Evolutionary conservation across 2,113 vertebrate species (phyloP).

Genomic region (Microcebus murinus): DNA sequence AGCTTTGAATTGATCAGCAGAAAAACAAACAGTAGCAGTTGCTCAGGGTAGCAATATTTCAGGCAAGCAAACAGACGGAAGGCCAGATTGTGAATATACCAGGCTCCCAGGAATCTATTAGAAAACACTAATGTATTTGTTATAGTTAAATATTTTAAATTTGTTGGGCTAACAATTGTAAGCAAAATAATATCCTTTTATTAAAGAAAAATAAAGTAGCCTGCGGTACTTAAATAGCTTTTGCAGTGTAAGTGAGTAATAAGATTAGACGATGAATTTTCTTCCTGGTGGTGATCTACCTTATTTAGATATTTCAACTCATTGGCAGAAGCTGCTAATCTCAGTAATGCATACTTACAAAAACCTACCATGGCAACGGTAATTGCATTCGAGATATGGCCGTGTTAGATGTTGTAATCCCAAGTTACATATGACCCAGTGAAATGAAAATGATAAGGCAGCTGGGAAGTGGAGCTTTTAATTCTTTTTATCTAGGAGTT

Average conservation of each 20-base stretch:
- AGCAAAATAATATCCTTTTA: slow-evolving; percentile 45
- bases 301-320: neutral
- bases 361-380: neutral
- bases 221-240: neutral
- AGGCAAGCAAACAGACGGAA: slow-evolving; percentile 59
- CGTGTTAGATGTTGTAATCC: neutral
- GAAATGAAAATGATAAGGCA: neutral
- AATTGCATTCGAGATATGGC: neutral
- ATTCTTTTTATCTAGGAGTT: slow-evolving; percentile 2
- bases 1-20: neutral
- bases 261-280: neutral
- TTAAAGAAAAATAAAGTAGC: neutral
- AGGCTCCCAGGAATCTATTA: neutral
- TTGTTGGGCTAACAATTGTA: slow-evolving; percentile 49
- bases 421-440: neutral
- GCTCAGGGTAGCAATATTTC: neutral
- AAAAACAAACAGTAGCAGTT: neutral
- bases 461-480: neutral
- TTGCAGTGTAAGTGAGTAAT: neutral
- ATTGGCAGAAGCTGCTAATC: neutral
- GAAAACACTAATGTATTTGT: slow-evolving; percentile 29
- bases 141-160: slow-evolving; percentile 56
- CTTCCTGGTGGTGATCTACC: neutral
- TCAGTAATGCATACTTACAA: neutral
- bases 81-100: neutral